These are phyloP conservation scores for Lysiphlebus fabarum DNA, from an alignment of 1,140 invertebrate genomes.

Conservation along the genomic window DNA sequence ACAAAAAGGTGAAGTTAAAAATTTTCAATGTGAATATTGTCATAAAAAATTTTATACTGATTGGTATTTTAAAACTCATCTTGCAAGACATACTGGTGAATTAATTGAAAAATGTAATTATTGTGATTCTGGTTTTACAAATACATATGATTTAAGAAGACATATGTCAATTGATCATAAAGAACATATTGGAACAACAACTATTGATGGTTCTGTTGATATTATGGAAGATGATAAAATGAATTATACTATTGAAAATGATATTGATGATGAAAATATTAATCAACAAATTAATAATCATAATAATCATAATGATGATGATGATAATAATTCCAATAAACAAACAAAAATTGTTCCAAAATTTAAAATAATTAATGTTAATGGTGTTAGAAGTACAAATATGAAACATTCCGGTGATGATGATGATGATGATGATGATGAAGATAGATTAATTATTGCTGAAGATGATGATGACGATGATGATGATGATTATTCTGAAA, in stretches of 20 bases:
- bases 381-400: background rate
- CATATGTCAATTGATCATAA: slow-evolving; percentile 40
- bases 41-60: slow-evolving; percentile 44
- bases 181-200: slow-evolving; percentile 16
- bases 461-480: no score
- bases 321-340: no score
- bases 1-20: slow-evolving; percentile 32
- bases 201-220: slow-evolving; percentile 4
- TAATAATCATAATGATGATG: no score
- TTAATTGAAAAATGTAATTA: slow-evolving; percentile 39
- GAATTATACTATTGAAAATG: slow-evolving; percentile 16
- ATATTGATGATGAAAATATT: slow-evolving; percentile 13
- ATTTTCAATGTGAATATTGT: slow-evolving; percentile 45
- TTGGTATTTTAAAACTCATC: slow-evolving; percentile 49
- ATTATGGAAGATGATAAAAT: slow-evolving; percentile 22
- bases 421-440: slow-evolving; percentile 1
- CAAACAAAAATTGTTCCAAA: slow-evolving; percentile 17
- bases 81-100: slow-evolving; percentile 43
- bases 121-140: slow-evolving; percentile 40
- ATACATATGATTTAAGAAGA: slow-evolving; percentile 41
- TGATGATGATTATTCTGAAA: no score
- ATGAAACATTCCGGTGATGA: background rate
- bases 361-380: background rate
- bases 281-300: slow-evolving; percentile 17
- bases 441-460: background rate